Evolutionary conservation across 2,888 invertebrate species (phyloP).

Genomic region (Drosophila demipolita): DNA sequence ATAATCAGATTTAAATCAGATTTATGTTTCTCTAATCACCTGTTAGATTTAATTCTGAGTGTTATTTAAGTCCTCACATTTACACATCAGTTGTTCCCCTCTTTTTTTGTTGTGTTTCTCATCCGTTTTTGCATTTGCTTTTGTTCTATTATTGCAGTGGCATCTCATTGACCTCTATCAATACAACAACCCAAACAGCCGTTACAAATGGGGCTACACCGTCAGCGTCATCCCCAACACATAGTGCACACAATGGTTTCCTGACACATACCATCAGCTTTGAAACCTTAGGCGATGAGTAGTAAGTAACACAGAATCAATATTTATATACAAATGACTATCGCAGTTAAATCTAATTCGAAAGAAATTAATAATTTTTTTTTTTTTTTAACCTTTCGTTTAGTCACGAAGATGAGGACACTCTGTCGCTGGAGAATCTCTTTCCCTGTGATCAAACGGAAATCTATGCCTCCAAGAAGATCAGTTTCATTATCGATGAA

Average conservation of each 20-base stretch:
- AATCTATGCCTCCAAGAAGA: constrained; percentile 83
- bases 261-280: constrained; percentile 74
- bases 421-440: constrained; percentile 82
- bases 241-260: constrained; percentile 66
- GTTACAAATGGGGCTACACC: constrained; percentile 33
- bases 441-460: constrained; percentile 84
- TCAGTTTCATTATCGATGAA: constrained; percentile 84
- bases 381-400: background rate
- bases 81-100: background rate
- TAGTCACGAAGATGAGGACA: constrained; percentile 83
- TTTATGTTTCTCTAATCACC: background rate
- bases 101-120: constrained; percentile 6
- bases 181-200: constrained; percentile 28
- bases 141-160: constrained; percentile 61
- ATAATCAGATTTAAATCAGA: background rate
- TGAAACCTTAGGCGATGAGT: constrained; percentile 80
- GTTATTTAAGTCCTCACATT: background rate
- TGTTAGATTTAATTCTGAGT: background rate
- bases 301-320: constrained; percentile 71
- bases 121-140: constrained; percentile 28
- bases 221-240: constrained; percentile 62
- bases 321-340: background rate
- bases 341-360: no score
- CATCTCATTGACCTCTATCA: constrained; percentile 70
- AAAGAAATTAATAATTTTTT: background rate